Evolutionary conservation across 2,113 vertebrate genomes (phyloP).

Genomic region (Pelodiscus sinensis): DNA sequence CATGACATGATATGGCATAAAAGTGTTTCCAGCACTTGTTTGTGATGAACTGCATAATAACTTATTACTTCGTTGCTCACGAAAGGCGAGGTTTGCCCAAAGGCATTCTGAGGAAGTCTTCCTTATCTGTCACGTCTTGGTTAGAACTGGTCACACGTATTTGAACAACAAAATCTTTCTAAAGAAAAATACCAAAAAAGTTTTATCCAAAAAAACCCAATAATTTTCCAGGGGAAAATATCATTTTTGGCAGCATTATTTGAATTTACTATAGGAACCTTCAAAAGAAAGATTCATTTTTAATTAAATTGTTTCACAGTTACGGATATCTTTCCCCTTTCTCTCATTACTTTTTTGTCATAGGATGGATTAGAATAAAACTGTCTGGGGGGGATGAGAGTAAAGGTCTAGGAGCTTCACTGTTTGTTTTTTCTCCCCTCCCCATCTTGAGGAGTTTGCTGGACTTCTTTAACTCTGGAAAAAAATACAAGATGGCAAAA

Average conservation of each 20-base stretch:
- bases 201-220: neutral
- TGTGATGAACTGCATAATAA: neutral
- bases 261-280: neutral
- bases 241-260: neutral
- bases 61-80: neutral
- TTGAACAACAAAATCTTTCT: neutral
- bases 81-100: slow-evolving; percentile 19
- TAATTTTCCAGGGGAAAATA: slow-evolving; percentile 2
- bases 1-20: neutral
- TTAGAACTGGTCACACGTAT: slow-evolving; percentile 5
- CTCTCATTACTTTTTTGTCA: neutral
- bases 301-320: neutral
- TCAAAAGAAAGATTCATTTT: neutral
- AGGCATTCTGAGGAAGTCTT: neutral
- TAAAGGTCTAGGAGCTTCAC: neutral
- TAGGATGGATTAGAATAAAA: neutral
- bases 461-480: neutral
- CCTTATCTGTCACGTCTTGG: neutral
- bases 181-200: neutral
- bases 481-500: neutral
- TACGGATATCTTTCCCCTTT: neutral
- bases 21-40: slow-evolving; percentile 11
- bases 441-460: neutral
- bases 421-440: neutral
- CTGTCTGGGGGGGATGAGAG: neutral